Percentiles rank a stretch among this genome's conserved stretches.
Evolutionary conservation across 2,888 invertebrate genomes (phyloP).

Genomic region (Scrobipalpa atriplicella): DNA sequence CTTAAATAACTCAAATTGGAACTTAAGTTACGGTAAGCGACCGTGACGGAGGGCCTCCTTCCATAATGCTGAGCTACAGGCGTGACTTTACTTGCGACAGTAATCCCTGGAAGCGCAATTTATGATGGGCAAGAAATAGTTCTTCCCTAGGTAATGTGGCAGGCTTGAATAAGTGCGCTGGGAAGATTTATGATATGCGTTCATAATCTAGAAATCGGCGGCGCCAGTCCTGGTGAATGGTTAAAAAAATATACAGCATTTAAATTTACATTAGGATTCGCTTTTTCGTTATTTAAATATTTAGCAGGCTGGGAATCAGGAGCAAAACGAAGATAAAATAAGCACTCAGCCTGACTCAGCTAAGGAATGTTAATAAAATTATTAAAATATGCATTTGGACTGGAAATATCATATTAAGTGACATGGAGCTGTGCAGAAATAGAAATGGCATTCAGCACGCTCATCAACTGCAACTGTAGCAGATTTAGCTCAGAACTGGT

Average conservation of each 20-base stretch:
- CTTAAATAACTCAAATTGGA: constrained; percentile 32
- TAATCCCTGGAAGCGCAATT: constrained; percentile 1
- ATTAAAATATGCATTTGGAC: not conserved
- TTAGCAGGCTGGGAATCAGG: no score
- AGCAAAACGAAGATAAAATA: no score
- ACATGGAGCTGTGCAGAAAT: not conserved
- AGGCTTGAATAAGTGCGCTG: not conserved
- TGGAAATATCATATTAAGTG: not conserved
- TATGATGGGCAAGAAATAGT: constrained; percentile 7
- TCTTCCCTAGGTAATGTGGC: not conserved
- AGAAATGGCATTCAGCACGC: not conserved
- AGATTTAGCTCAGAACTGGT: constrained; percentile 17
- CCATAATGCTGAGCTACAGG: constrained; percentile 9
- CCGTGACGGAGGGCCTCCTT: constrained; percentile 17
- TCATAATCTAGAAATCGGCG: not conserved
- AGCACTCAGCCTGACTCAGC: no score
- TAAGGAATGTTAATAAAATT: not conserved
- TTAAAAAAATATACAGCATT: not conserved
- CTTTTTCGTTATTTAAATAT: no score
- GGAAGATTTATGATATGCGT: constrained; percentile 10
- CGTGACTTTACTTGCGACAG: not conserved
- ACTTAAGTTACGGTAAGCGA: constrained; percentile 14
- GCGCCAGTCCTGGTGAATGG: not conserved
- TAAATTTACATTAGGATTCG: no score
- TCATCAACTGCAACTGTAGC: not conserved